A percentile compares a stretch with the other conserved stretches of the same genome.
Conservation (phyloP, 2,113 vertebrate species). For the Oophaga pumilio region DNA sequence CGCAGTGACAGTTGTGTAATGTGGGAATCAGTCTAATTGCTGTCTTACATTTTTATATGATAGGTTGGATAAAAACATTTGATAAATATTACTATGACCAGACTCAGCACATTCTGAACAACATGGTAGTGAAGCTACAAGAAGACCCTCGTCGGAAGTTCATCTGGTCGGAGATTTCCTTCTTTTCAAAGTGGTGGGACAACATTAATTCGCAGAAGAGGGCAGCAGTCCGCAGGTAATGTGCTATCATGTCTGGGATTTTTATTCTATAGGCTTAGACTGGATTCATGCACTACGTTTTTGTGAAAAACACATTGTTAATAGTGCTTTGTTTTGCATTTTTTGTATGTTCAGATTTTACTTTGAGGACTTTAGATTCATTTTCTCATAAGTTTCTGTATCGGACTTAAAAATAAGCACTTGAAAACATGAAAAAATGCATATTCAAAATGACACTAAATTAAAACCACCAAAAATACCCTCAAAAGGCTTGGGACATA, state of each 20-base stretch:
- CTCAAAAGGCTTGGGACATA: too few species aligned
- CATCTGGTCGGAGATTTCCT: constrained; percentile 97
- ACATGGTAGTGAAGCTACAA: constrained; percentile 92
- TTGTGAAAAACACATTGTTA: neutral
- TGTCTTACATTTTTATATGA: neutral
- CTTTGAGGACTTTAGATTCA: too few species aligned
- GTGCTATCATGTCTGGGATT: neutral
- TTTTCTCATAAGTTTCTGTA: too few species aligned
- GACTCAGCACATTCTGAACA: constrained; percentile 96
- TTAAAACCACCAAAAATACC: too few species aligned
- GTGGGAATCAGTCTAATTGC: neutral
- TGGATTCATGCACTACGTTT: neutral
- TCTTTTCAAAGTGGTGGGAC: constrained; percentile 97
- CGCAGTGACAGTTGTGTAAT: neutral
- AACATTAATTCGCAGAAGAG: constrained; percentile 84
- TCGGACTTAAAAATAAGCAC: too few species aligned
- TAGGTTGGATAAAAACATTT: constrained; percentile 99
- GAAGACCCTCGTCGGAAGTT: constrained; percentile 93
- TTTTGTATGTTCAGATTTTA: too few species aligned
- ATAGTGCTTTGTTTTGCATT: too few species aligned
- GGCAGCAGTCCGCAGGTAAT: constrained; percentile 85
- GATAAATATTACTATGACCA: constrained; percentile 97
- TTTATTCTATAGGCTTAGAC: neutral
- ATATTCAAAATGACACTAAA: too few species aligned
- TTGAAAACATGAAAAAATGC: too few species aligned